Evolutionary conservation across 2,888 invertebrate genomes (phyloP), one percentile per base, ranked within the genome.

Genomic region (Pristionchus arcanus): DNA sequence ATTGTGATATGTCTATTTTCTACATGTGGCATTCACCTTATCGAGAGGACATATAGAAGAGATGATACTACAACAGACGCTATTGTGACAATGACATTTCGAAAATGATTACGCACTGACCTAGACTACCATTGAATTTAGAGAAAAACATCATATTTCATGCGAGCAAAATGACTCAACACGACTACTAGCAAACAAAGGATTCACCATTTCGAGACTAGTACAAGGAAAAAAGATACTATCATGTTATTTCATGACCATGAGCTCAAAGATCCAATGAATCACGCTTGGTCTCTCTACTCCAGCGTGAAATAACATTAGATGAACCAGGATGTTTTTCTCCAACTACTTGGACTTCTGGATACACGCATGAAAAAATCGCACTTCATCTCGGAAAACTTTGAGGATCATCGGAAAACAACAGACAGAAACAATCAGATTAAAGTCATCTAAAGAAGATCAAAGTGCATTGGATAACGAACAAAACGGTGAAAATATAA

Each of bases 401-500:
- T 53, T 81, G 81, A 81, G 81, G 25, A 81, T 81, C 81, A 53
- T 81, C 53, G 81, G 49, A 81, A 49, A 81, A 81, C 81, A 81
- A 81, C 81, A 81, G 81, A 81, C 81, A 81, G 37, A 81, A 81
- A 81, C 81, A 49, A 81, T 81, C 49, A 49, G 81, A 49, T 81
- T 53, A 42, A 42, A 53, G 21, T 77, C 34, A 21, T 77, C 37
- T 77, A 77, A 25, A 77, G 49, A 81, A 71, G 68, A 19, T 37
- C 37, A 77, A 28, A 42, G 81, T 81, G 81, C 49, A 49, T 53
- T 28, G 49, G 49, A 81, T 81, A 81, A 81, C 81, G 37, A 74
- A 81, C 81, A 81, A 74, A 74, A 74, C 31, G 7, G 81, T 42
- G 42, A 42, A 81, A 77, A 81, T 49, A 81, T 85, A 85, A 85